Conservation (phyloP, 2,113 vertebrate genomes). For the Anas platyrhynchos region DNA sequence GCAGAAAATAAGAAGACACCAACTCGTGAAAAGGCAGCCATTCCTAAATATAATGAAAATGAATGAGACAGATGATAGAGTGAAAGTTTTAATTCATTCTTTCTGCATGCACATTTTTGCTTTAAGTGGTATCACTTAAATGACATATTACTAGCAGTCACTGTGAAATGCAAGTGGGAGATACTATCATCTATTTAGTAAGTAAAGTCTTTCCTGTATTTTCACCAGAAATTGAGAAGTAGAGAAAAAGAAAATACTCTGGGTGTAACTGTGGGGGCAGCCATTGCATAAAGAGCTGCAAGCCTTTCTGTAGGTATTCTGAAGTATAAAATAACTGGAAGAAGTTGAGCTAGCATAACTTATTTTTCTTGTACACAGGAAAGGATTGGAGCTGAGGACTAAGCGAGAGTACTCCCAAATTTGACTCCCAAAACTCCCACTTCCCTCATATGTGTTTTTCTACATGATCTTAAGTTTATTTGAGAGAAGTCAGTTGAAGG, state of each 20-base stretch:
- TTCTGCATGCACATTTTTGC: neutral
- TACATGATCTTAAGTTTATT: neutral
- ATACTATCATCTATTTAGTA: neutral
- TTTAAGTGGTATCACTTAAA: neutral
- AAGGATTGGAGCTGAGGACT: neutral
- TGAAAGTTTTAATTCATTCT: neutral
- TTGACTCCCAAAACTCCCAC: neutral
- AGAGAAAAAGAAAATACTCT: neutral
- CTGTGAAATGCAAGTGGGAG: neutral
- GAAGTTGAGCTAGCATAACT: neutral
- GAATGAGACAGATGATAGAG: neutral
- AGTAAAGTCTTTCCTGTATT: neutral
- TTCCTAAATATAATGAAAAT: conserved; percentile 66
- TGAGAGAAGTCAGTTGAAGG: neutral
- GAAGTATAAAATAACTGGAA: neutral
- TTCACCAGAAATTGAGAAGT: neutral
- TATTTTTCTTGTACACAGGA: neutral
- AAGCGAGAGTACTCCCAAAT: neutral
- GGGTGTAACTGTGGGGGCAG: neutral
- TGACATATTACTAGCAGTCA: neutral
- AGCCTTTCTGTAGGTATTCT: neutral
- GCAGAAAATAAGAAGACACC: conserved; percentile 80
- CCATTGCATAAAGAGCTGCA: neutral
- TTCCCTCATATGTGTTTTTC: neutral
- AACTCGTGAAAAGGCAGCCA: conserved; percentile 55